Conservation (phyloP, 2,797 vertebrate species). For the Gobio occitaniae region DNA sequence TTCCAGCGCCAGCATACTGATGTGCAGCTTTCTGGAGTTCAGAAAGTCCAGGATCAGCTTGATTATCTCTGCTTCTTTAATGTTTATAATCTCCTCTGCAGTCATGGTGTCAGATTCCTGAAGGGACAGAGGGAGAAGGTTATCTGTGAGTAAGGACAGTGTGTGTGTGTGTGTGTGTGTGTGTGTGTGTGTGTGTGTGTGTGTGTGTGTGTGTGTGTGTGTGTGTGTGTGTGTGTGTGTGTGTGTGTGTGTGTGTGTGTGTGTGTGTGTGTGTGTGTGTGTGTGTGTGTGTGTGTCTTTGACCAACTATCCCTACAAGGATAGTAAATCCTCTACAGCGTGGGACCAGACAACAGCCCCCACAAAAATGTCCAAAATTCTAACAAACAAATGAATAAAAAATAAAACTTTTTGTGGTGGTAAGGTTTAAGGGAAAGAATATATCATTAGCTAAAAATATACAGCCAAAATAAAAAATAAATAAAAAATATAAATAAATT, state of each 20-base stretch:
- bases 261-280: too few relatives aligned
- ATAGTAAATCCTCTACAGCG: background rate
- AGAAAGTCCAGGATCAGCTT: slow-evolving; percentile 96
- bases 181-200: background rate
- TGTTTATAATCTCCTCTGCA: slow-evolving; percentile 93
- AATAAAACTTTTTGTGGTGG: too few relatives aligned
- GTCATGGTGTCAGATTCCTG: slow-evolving; percentile 86
- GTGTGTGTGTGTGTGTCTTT: background rate
- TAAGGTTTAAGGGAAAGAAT: background rate
- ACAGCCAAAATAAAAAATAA: too few relatives aligned
- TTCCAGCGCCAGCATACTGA: slow-evolving; percentile 96
- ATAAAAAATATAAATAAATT: too few relatives aligned
- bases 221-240: background rate
- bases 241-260: too few relatives aligned
- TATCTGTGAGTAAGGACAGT: background rate
- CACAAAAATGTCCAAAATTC: too few relatives aligned
- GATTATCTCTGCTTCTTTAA: slow-evolving; percentile 97
- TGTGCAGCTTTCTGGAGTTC: slow-evolving; percentile 94
- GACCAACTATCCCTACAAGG: background rate
- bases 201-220: background rate
- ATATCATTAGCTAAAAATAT: background rate
- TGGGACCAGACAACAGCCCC: too few relatives aligned
- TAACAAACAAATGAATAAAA: too few relatives aligned
- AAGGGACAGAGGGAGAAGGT: background rate
- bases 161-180: background rate